Conservation (phyloP, 2,888 invertebrate genomes). For the Macrostomum cliftonense region DNA sequence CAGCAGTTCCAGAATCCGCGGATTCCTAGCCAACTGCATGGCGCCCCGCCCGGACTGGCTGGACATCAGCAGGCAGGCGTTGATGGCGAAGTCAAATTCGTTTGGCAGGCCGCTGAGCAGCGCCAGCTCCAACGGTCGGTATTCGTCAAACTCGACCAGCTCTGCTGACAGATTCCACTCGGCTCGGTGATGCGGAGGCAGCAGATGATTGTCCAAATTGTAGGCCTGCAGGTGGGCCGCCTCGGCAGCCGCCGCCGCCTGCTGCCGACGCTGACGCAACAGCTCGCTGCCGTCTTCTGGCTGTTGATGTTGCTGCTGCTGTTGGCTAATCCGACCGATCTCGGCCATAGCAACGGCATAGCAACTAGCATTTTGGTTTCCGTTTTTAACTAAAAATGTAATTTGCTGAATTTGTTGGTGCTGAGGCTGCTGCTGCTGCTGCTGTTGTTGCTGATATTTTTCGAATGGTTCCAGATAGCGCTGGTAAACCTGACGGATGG, state of each 20-base stretch:
- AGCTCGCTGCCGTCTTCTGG: neutral
- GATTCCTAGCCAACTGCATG: slow-evolving; percentile 62
- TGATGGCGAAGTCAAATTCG: slow-evolving; percentile 92
- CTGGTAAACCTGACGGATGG: slow-evolving; percentile 3
- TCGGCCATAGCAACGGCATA: neutral
- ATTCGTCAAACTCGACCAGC: slow-evolving; percentile 5
- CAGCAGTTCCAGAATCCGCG: slow-evolving; percentile 65
- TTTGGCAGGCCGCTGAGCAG: slow-evolving; percentile 77
- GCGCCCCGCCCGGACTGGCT: slow-evolving; percentile 77
- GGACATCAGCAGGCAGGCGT: slow-evolving; percentile 80
- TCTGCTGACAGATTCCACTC: slow-evolving; percentile 4
- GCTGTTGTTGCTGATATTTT: neutral
- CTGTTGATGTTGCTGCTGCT: neutral
- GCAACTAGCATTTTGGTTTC: neutral
- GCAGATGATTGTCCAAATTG: slow-evolving; percentile 2
- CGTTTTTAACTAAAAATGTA: no score
- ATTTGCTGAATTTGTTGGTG: no score
- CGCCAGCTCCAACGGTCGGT: slow-evolving; percentile 2
- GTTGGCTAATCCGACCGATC: neutral
- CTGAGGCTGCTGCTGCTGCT: no score
- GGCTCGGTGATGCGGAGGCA: slow-evolving; percentile 3
- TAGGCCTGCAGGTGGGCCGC: slow-evolving; percentile 5
- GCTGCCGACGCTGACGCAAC: neutral
- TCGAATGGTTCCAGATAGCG: slow-evolving; percentile 8
- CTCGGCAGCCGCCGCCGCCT: neutral